Evolutionary conservation across 2,113 vertebrate genomes (phyloP).

Genomic region (Megaceryle maxima): DNA sequence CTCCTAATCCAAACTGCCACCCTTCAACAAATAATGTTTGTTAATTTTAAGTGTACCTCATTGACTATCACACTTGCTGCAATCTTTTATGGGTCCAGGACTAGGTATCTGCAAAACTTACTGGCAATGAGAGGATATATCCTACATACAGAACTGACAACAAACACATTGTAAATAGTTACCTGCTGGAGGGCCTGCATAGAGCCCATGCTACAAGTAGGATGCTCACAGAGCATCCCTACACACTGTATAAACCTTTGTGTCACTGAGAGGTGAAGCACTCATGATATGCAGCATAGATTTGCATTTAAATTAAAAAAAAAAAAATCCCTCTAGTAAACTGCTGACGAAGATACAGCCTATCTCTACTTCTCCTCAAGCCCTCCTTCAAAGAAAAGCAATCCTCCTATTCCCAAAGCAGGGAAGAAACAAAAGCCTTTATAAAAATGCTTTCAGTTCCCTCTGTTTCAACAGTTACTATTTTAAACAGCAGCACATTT

Average conservation of each 20-base stretch:
- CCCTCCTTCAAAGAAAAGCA: neutral
- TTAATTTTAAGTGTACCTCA: neutral
- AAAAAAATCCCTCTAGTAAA: neutral
- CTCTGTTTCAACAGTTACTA: neutral
- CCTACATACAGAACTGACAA: neutral
- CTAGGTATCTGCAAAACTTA: neutral
- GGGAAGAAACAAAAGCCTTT: neutral
- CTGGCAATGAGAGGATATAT: neutral
- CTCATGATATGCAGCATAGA: neutral
- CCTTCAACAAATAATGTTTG: neutral
- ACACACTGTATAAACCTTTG: neutral
- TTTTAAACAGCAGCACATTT: neutral
- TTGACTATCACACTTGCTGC: neutral
- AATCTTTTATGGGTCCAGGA: neutral
- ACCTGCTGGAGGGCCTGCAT: neutral
- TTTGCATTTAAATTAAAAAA: neutral
- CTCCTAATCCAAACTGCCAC: neutral
- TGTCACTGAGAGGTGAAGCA: neutral
- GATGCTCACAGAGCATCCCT: neutral
- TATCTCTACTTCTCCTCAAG: neutral
- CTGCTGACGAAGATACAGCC: neutral
- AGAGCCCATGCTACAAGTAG: neutral
- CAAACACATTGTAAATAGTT: fast-evolving
- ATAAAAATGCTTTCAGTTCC: neutral
- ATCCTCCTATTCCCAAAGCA: neutral